phyloP scores from a whole-genome alignment of 1,140 invertebrate genomes.

The Ceratina calcarata region DNA sequence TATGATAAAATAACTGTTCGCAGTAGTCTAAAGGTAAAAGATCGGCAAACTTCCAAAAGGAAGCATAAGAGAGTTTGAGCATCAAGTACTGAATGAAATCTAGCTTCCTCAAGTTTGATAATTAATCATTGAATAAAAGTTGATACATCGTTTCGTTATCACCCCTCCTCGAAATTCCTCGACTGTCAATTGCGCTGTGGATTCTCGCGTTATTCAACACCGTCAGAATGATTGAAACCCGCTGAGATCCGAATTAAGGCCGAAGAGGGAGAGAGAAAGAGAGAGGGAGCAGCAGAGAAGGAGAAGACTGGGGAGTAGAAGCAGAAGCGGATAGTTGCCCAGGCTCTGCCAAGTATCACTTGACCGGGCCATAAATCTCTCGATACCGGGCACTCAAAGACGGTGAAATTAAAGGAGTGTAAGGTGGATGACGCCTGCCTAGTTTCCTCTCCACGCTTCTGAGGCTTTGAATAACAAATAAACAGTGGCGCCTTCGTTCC shows the following conservation, averaged over 20 bases:
- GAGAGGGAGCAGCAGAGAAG: neutral
- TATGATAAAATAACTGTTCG: no score
- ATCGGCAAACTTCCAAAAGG: no score
- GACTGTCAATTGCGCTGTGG: no score
- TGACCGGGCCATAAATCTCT: slow-evolving; percentile 56
- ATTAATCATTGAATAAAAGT: no score
- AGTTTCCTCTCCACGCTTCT: slow-evolving; percentile 16
- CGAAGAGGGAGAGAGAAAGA: neutral
- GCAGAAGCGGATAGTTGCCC: neutral
- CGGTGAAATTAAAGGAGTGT: slow-evolving; percentile 40
- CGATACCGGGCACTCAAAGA: slow-evolving; percentile 45
- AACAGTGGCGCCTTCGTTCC: slow-evolving; percentile 38
- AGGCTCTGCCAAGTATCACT: slow-evolving; percentile 53
- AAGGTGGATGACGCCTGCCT: slow-evolving; percentile 20
- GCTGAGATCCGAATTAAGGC: slow-evolving; percentile 36
- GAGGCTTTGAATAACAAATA: slow-evolving; percentile 46
- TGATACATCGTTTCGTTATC: no score
- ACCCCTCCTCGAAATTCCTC: no score
- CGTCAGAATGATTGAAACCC: slow-evolving; percentile 22
- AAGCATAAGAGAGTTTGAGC: no score
- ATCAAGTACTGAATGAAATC: no score
- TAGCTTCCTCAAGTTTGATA: no score
- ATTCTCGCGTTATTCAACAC: neutral
- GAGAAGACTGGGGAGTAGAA: neutral
- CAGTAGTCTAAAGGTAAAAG: no score